Conservation (phyloP, 2,888 invertebrate species). For the Mellilla xanthometata region DNA sequence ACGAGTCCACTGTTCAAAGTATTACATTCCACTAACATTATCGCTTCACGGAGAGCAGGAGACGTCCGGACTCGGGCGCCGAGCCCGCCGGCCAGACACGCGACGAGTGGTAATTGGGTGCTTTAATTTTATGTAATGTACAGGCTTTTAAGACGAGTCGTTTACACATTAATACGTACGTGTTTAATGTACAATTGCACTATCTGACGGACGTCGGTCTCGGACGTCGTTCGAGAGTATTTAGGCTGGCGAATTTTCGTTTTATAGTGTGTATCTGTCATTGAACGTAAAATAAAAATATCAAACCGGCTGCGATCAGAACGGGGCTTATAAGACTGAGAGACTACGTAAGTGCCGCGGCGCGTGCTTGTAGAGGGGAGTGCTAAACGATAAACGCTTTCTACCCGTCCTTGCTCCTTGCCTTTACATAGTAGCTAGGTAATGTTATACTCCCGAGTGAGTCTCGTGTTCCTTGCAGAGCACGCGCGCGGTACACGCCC, state of each 20-base stretch:
- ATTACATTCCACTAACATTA: conserved; percentile 49
- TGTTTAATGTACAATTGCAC: conserved; percentile 54
- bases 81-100: conserved; percentile 51
- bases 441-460: conserved; percentile 59
- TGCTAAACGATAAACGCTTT: conserved; percentile 74
- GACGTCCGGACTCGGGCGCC: conserved; percentile 50
- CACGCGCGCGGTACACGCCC: conserved; percentile 57
- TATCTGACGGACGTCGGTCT: conserved; percentile 47
- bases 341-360: conserved; percentile 75
- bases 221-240: conserved; percentile 24
- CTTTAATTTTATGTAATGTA: conserved; percentile 71
- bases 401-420: conserved; percentile 81
- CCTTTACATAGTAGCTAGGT: conserved; percentile 79
- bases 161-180: conserved; percentile 52
- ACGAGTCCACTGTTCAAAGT: conserved; percentile 65
- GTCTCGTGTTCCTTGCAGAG: conserved; percentile 59
- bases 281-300: conserved; percentile 39
- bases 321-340: conserved; percentile 78
- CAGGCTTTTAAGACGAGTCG: conserved; percentile 55
- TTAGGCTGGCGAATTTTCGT: conserved; percentile 20
- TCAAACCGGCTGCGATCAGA: conserved; percentile 59
- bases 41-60: conserved; percentile 49
- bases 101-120: conserved; percentile 70
- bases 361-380: conserved; percentile 72
- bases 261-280: conserved; percentile 30